Conservation (phyloP, 1,140 invertebrate genomes). For the Gonioctena quinquepunctata region DNA sequence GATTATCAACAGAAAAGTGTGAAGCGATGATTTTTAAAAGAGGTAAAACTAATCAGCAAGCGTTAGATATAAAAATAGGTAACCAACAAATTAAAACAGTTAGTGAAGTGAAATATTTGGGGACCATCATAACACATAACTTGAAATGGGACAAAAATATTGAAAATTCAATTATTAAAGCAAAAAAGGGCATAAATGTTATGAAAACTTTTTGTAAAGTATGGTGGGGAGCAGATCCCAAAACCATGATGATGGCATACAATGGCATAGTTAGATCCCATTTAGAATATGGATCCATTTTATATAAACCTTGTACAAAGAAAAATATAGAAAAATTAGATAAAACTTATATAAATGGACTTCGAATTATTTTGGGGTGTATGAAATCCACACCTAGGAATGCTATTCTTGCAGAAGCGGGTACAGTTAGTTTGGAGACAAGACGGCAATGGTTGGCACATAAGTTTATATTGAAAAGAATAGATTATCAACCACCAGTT, state of each 20-base stretch:
- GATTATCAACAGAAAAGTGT: not conserved
- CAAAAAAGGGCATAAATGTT: slow-evolving; percentile 12
- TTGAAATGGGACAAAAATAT: slow-evolving; percentile 16
- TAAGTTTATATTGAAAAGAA: slow-evolving; percentile 5
- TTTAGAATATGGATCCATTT: slow-evolving; percentile 5
- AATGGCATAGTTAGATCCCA: not conserved
- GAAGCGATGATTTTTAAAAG: slow-evolving; percentile 7
- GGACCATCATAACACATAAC: not conserved
- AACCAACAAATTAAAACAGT: not conserved
- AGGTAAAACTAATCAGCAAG: not conserved
- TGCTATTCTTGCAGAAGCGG: slow-evolving; percentile 8
- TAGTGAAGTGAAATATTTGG: slow-evolving; percentile 17
- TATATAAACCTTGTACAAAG: not conserved
- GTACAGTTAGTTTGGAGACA: not conserved
- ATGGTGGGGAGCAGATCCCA: slow-evolving; percentile 12
- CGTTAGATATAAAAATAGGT: not conserved
- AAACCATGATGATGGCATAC: not conserved
- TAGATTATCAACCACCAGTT: not conserved
- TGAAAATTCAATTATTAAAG: not conserved
- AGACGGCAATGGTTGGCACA: not conserved
- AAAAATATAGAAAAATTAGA: not conserved
- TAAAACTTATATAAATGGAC: not conserved
- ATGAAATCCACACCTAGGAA: slow-evolving; percentile 13
- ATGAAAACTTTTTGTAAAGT: slow-evolving; percentile 13
- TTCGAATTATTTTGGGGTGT: slow-evolving; percentile 5